Base-by-base conservation (phyloP, 2,888 invertebrate species). In the Eilema sororculum region DNA sequence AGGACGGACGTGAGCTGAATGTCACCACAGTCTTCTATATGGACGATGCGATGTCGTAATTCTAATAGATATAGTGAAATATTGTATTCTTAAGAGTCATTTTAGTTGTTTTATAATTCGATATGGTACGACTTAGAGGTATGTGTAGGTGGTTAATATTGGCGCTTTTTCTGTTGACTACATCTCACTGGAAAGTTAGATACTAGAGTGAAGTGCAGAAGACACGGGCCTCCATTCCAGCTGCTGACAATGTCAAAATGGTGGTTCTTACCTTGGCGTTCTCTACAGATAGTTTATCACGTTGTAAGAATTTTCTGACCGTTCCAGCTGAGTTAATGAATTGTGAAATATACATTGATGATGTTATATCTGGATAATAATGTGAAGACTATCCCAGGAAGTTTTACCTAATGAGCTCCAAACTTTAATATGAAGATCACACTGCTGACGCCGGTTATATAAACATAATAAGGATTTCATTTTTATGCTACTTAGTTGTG, bases 1-100 rank as follows among this genome's bases (percentile, higher is more conserved):
- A 77, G 69, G 68, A 65, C 71, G 76, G 76, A 83, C 85, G 84
- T 84, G 84, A 75, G 70, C 64, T 58, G 79, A 73, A 77, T 83
- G 65, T 71, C 64, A 71, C 73, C 72, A 59, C 68, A 64, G 58
- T 20, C 68, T 37, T 67, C 24, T 62, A 67, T 57, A 24, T 64
- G 64, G 52, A 67, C 24, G 71, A 71, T 64, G 33, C 24, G 71
- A 71, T 64, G 33, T 66, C 22, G 30, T 68, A 41, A 16, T 58
- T 41, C 3, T 22, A 24, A 24, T 16, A 20, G 4, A 6, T 46
- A 9, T 20, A 6, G n/a, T n/a, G 2, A 52, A 52, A n/a, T 52
- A 52, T 46, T 46, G 46, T 52, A 52, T 62, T 41, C 22, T 41
- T 25, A 41, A 24, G 24, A 16, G 28, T n/a, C 46, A 52, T 41